Percentiles rank a stretch among this genome's conserved stretches.
phyloP scores from a whole-genome alignment of 2,113 vertebrate species.

The Globicephala melas region DNA sequence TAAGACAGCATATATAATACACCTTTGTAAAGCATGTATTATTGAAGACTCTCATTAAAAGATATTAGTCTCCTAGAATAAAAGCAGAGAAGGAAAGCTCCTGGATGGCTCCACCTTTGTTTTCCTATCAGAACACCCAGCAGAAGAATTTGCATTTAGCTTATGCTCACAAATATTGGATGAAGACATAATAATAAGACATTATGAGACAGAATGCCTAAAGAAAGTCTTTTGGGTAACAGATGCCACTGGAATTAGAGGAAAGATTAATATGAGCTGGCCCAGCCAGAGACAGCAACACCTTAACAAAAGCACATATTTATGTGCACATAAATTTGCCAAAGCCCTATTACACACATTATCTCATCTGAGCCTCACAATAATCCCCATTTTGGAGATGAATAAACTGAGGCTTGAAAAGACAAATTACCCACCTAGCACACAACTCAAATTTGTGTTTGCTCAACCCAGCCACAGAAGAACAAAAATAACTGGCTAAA shows the following conservation, averaged over 20 bases:
- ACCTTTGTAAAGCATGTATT: neutral
- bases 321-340: neutral
- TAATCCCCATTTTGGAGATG: neutral
- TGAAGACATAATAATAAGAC: neutral
- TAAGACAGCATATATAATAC: neutral
- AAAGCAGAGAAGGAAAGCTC: neutral
- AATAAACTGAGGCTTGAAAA: constrained; percentile 10
- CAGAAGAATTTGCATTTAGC: neutral
- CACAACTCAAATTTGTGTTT: neutral
- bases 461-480: neutral
- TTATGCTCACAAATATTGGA: neutral
- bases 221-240: neutral
- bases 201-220: neutral
- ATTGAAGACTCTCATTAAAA: neutral
- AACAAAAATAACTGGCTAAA: neutral
- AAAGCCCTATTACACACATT: neutral
- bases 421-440: neutral
- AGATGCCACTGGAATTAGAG: neutral
- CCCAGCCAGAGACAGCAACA: neutral
- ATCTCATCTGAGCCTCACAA: neutral
- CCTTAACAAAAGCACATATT: neutral
- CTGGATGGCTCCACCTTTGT: neutral
- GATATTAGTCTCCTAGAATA: neutral
- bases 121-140: neutral
- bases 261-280: neutral